Base-by-base conservation (phyloP, 2,888 invertebrate genomes). In the Mechanitis messenoides region DNA sequence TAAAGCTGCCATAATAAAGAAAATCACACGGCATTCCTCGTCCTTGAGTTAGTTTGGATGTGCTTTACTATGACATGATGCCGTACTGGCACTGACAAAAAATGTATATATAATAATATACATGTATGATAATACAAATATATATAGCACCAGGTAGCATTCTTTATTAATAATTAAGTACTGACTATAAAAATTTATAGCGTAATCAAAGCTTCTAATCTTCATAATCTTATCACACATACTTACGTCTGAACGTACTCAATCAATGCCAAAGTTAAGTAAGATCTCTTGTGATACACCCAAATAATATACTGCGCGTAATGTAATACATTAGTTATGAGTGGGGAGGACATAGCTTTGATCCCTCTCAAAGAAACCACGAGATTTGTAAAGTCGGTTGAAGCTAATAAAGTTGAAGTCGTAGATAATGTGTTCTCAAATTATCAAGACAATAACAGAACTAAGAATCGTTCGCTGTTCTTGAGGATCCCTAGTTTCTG, bases 191-290 rank as follows among this genome's bases (percentile, higher is more conserved):
- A 55, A 62, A 71, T 65, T 75, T 74, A 77, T 79, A 69, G 72
- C 69, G 65, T 83, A 83, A 84, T 83, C 84, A 79, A 73, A 70
- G 76, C 60, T 33, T 60, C 56, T 80, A 80, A 83, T 83, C 83
- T 78, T 66, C 73, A 74, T 71, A 73, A 84, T 84, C 85, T 87
- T 88, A 88, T 88, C 85, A 67, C 64, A 58, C 56, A 31, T 9
- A 72, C 80, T 81, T 56, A 74, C 85, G 85, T 85, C 86, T 85
- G 20, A 20, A 20, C 20, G 20, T 76, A 77, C 83, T 86, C 85
- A 88, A 89, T 89, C 89, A 89, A 90, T 87, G 89, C 87, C 87
- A 84, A 78, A 79, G 79, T 75, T 71, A 67, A 68, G 69, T 68
- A 67, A 74, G 77, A 77, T 81, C 75, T 81, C 74, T 73, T 65